Evolutionary conservation across 2,113 vertebrate genomes (phyloP).

Genomic region (Porphyrio hochstetteri): DNA sequence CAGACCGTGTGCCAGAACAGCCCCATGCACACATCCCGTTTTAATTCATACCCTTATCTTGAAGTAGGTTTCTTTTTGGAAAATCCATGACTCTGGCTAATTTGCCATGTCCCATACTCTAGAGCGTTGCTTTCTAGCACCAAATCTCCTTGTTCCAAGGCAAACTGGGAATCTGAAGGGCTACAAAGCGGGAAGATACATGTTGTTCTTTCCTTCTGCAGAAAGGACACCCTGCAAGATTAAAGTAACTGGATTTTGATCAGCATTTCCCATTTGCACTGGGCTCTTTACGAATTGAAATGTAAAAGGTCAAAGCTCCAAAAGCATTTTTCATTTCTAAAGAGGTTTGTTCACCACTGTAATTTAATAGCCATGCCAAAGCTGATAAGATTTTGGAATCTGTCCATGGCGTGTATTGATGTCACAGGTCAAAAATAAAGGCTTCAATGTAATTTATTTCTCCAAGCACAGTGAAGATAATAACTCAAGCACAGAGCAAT

Average conservation of each 20-base stretch:
- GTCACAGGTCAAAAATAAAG: slow-evolving; percentile 77
- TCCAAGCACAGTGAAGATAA: slow-evolving; percentile 72
- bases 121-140: not conserved
- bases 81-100: not conserved
- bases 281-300: slow-evolving; percentile 73
- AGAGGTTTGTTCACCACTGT: slow-evolving; percentile 72
- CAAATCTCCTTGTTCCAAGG: not conserved
- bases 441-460: slow-evolving; percentile 75
- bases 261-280: slow-evolving; percentile 71
- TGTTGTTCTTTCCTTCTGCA: slow-evolving; percentile 55
- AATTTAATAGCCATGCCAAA: slow-evolving; percentile 76
- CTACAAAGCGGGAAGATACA: slow-evolving; percentile 8
- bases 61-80: not conserved
- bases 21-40: not conserved
- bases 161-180: not conserved
- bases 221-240: slow-evolving; percentile 63
- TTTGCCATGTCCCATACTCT: not conserved
- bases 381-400: slow-evolving; percentile 75
- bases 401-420: slow-evolving; percentile 73
- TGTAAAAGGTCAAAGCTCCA: slow-evolving; percentile 74
- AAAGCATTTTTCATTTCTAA: slow-evolving; percentile 77
- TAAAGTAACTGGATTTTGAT: slow-evolving; percentile 73
- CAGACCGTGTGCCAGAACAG: not conserved
- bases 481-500: slow-evolving; percentile 73
- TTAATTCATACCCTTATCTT: not conserved